A percentile compares a stretch with the other conserved stretches of the same genome.
Evolutionary conservation across 2,888 invertebrate species (phyloP).

Genomic region (Phrixothrix hirtus): DNA sequence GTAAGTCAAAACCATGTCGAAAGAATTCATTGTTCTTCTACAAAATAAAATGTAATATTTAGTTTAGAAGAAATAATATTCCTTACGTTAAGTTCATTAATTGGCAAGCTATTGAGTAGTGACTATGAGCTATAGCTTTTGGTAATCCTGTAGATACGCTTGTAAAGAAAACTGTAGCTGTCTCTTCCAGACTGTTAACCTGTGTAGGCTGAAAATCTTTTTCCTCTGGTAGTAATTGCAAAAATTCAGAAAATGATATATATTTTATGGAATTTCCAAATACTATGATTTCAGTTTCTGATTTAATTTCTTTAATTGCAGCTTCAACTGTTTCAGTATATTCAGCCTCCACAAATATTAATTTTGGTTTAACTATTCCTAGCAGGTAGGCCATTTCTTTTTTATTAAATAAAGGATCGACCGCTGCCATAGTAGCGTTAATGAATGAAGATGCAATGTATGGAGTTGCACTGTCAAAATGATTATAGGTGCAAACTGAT

Average conservation of each 20-base stretch:
- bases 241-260: not conserved
- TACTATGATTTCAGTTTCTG: not conserved
- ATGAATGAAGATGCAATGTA: not conserved
- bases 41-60: too few species aligned
- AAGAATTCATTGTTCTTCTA: too few species aligned
- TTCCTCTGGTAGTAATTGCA: not conserved
- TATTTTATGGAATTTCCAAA: not conserved
- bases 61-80: too few species aligned
- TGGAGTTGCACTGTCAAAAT: not conserved
- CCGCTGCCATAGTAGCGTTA: not conserved
- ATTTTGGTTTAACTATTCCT: not conserved
- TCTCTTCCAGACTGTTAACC: not conserved
- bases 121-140: not conserved
- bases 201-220: not conserved
- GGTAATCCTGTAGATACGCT: not conserved
- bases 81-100: too few species aligned
- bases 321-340: not conserved
- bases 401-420: not conserved
- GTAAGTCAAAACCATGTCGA: too few species aligned
- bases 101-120: too few species aligned
- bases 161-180: not conserved
- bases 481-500: not conserved
- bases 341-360: not conserved
- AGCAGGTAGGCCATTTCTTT: not conserved
- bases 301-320: not conserved